Base-by-base conservation (phyloP, 2,888 invertebrate species). In the Dastarcus helophoroides region DNA sequence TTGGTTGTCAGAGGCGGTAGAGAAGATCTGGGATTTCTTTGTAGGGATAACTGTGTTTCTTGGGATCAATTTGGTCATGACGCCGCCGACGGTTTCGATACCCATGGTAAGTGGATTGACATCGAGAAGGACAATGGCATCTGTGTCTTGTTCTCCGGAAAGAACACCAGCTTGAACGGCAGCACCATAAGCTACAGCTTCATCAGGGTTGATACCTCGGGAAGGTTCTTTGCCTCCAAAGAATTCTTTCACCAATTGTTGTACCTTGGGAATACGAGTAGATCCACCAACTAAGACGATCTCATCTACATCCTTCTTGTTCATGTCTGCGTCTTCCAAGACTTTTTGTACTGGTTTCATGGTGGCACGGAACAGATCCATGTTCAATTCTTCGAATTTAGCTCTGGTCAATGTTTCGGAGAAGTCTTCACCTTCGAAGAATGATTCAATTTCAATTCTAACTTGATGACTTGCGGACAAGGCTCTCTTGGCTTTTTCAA, bases 1-100 rank as follows among this genome's bases (percentile, higher is more conserved):
- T 62, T 98, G 98, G 64, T 97, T 98, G 62, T 98, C 98, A 14
- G 93, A 88, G 32, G 97, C 95, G 1, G 98, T 98, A 0, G 95
- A 94, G 79, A 98, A 99, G 58, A 97, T 93, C 65, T 98, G 97
- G 0, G 91, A 90, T 62, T 98, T 97, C 71, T 97, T 97, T 31
- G 97, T 97, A 15, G 98, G 98, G 54, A 99, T 97, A 41, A 95
- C 94, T 14, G 97, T 97, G 72, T 98, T 98, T 50, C 97, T 73
- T 31, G 90, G 85, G 58, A 98, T 98, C 32, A 98, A 73, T 60
- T 95, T 97, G 47, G 97, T 97, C 97, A 99, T 98, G 15, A 98
- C 97, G 45, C 98, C 98, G 41, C 98, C 97, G 27, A 97, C 95
- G 22, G 98, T 99, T 66, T 99, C 98, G 56, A 99, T 98, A 65